Conservation (phyloP, 2,113 vertebrate genomes). For the Xiphorhynchus elegans region DNA sequence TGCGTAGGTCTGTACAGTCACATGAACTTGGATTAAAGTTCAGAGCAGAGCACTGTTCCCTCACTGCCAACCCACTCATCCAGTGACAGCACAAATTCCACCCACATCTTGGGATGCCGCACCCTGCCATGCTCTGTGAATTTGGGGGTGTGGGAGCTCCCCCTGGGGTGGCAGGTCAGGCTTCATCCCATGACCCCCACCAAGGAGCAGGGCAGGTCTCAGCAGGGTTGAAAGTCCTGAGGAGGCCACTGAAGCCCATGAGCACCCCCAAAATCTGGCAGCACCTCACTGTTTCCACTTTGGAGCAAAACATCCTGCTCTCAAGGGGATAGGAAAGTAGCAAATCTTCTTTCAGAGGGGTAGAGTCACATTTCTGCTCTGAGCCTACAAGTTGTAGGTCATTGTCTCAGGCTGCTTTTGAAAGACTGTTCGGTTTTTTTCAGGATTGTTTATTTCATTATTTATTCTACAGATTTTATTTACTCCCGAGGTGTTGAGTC, state of each 20-base stretch:
- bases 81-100: background rate
- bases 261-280: background rate
- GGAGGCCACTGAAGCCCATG: too few species aligned
- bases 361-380: background rate
- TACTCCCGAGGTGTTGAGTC: background rate
- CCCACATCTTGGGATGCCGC: background rate
- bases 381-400: background rate
- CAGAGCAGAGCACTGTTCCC: background rate
- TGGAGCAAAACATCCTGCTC: background rate
- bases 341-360: background rate
- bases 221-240: background rate
- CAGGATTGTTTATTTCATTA: background rate
- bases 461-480: background rate
- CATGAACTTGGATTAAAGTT: conserved; percentile 11
- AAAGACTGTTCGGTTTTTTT: background rate
- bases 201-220: background rate
- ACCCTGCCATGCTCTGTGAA: background rate
- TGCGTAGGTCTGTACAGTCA: accelerated
- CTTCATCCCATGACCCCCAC: background rate
- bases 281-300: background rate
- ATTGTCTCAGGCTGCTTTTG: background rate
- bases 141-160: accelerated
- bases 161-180: accelerated
- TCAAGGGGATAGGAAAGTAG: background rate
- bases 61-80: background rate